Base-by-base conservation (phyloP, 2,797 vertebrate species). In the Amphiprion clarkii region DNA sequence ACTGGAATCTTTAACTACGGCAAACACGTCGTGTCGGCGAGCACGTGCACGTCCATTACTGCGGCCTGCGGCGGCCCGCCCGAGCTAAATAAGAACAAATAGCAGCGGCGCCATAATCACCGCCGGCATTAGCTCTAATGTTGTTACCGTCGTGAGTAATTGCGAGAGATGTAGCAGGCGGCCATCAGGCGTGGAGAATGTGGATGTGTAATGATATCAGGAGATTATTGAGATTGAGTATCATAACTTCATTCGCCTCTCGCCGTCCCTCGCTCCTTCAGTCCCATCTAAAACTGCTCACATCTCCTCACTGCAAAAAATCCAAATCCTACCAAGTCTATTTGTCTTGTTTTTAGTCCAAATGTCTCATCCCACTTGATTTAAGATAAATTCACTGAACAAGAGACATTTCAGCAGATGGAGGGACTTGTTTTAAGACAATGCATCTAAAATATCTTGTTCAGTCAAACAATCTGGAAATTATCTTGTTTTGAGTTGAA, bases 191-290 rank as follows among this genome's bases (percentile, higher is more conserved):
- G 27, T 63, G 66, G 61, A 72, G 66, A 81, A 74, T 61, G 62
- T 72, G 54, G 53, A 80, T 49, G 78, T 79, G 68, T 79, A 81
- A 85, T 82, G 76, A 81, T 75, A 81, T 84, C 76, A 75, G 60
- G 70, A 78, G 82, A 86, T 85, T 67, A 82, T 82, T 88, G 68
- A 87, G 70, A 87, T 71, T n/a, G 74, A 86, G 71, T 75, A 81
- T 83, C 53, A 84, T 77, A 74, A 85, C 81, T 86, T 79, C 19
- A 46, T 58, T 76, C 23, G 33, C 67, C 54, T 36, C 60, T 70
- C 12, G 23, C n/a, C 31, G 16, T 74, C 55, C 29, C 44, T 61
- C 59, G 46, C 33, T 73, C 60, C 69, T 81, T 76, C 61, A 27
- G 72, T 81, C 74, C 49, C 31, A 25, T 74, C 64, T 82, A 64